These are phyloP conservation scores for Crenuchus spilurus DNA, from an alignment of 2,797 vertebrate genomes.

Conservation along the genomic window DNA sequence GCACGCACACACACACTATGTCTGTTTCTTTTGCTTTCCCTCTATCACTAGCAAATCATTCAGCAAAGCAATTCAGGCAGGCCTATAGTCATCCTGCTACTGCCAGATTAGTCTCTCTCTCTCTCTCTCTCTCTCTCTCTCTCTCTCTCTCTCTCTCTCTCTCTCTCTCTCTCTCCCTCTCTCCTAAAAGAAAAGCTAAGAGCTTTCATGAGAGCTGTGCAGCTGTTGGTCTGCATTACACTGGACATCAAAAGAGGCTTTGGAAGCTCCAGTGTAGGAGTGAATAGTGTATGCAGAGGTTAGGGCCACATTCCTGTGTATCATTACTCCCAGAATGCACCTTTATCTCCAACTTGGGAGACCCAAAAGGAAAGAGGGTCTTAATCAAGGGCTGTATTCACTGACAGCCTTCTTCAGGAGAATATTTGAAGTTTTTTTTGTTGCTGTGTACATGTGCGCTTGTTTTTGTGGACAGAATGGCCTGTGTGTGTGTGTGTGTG, in stretches of 20 bases:
- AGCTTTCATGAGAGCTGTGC: slow-evolving; percentile 52
- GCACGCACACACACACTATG: too few species aligned
- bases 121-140: too few species aligned
- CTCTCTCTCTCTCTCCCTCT: slow-evolving; percentile 40
- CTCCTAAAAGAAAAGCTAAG: slow-evolving; percentile 44
- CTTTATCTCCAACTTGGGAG: slow-evolving; percentile 55
- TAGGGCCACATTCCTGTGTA: slow-evolving; percentile 52
- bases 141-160: slow-evolving; percentile 44
- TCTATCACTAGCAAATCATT: slow-evolving; percentile 28
- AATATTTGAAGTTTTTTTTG: slow-evolving; percentile 28
- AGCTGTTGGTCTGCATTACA: slow-evolving; percentile 57
- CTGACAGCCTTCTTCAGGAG: slow-evolving; percentile 33
- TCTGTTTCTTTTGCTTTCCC: not conserved
- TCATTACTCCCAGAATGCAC: slow-evolving; percentile 54
- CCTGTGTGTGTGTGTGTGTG: slow-evolving; percentile 1
- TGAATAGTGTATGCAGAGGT: slow-evolving; percentile 49
- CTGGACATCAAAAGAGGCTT: slow-evolving; percentile 56
- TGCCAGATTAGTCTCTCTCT: slow-evolving; percentile 36
- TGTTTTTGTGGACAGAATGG: slow-evolving; percentile 17
- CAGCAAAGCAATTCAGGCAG: slow-evolving; percentile 39
- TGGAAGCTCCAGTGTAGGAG: slow-evolving; percentile 48
- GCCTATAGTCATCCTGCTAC: slow-evolving; percentile 45
- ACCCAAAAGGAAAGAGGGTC: slow-evolving; percentile 41
- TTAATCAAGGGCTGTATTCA: slow-evolving; percentile 41
- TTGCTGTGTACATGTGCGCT: too few species aligned